Evolutionary conservation across 1,140 invertebrate genomes (phyloP), one percentile per base, ranked within the genome.

Genomic region (Carposina sasakii): DNA sequence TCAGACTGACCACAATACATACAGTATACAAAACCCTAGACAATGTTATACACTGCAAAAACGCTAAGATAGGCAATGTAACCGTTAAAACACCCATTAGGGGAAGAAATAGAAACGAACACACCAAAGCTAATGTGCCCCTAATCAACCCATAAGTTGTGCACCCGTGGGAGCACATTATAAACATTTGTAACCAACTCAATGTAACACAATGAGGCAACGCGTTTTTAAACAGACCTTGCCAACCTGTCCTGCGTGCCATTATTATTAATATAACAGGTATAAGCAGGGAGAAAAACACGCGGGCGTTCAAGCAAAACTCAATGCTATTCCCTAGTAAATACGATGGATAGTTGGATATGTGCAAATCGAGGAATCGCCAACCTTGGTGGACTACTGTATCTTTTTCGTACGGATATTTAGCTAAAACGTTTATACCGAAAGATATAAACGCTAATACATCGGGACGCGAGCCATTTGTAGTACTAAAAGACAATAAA

Each of bases 201-300:
- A 95, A 85, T 0, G 93, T 94, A 0, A 96, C 92, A 36, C 94
- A 93, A 76, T 96, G 94, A 0, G 94, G 94, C 28, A 96, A 89
- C 0, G 95, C 76, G 22, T 88, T 90, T 47, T 90, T 90, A 61
- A 94, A 94, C 10, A 90, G 90, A 1, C 94, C 94, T 40, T 90
- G 87, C 93, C 93, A 95, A 37, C 89, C 87, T 10, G 91, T 89
- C 23, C 90, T 85, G 0, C 87, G 86, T 1, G 93, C 92, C 88
- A 96, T 91, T 56, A 89, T 85, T 0, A 91, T 57, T 39, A 95
- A 88, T 13, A 95, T 89, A 0, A 90, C 65, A 0, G 93, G 93
- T 41, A 95, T 94, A 5, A 93, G 63, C 0, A 94, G 70, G 58
- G 94, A 94, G 50, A 95, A 90, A 2, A 94, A 86, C 0, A 91